These are phyloP conservation scores for Morelia viridis DNA, from an alignment of 2,797 vertebrate species.

Conservation along the genomic window DNA sequence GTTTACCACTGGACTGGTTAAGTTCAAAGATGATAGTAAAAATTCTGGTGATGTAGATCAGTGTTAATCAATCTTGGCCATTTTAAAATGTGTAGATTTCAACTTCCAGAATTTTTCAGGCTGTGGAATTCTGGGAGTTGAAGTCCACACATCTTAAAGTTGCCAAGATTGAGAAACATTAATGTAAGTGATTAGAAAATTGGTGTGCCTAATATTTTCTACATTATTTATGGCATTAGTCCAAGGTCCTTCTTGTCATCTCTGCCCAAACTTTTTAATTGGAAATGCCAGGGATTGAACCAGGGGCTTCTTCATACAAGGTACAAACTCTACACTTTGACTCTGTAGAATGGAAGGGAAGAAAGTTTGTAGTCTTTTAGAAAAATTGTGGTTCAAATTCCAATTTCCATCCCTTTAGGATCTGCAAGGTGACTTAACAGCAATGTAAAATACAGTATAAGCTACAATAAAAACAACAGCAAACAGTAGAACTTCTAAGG, in stretches of 20 bases:
- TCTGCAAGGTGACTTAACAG: not conserved
- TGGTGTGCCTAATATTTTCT: not conserved
- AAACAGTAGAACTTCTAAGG: not conserved
- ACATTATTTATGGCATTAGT: not conserved
- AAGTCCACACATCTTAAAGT: not conserved
- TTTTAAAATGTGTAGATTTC: not conserved
- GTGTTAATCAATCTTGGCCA: not conserved
- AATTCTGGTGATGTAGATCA: not conserved
- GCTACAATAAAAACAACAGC: not conserved
- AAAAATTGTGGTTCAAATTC: not conserved
- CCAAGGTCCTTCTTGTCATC: no score
- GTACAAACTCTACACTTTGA: not conserved
- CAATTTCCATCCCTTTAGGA: not conserved
- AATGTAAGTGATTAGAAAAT: not conserved
- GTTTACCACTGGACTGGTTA: conserved; percentile 50
- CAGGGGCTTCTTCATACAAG: not conserved
- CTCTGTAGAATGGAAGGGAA: not conserved
- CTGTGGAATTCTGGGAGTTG: not conserved
- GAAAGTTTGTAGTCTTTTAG: not conserved
- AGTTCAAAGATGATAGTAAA: not conserved
- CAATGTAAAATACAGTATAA: not conserved
- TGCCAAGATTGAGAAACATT: not conserved
- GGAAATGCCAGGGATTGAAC: not conserved
- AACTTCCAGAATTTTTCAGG: not conserved
- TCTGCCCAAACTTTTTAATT: not conserved